Conservation (phyloP, 2,888 invertebrate species). For the Hirtodrosophila duncani region DNA sequence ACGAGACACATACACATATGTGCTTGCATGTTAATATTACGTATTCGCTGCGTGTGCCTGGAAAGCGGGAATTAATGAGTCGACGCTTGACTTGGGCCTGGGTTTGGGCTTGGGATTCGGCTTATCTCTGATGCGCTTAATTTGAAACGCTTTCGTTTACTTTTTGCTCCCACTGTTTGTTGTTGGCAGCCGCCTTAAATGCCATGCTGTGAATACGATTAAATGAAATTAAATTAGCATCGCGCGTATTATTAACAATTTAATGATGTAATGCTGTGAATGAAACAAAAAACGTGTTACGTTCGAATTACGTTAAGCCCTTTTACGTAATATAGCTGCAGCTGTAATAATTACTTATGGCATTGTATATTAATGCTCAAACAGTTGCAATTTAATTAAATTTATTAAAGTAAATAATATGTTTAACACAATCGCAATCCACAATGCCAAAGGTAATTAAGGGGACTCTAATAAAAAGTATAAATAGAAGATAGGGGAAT, state of each 20-base stretch:
- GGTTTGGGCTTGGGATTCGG: too few relatives aligned
- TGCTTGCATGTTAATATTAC: constrained; percentile 8
- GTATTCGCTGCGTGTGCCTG: constrained; percentile 23
- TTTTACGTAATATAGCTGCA: too few relatives aligned
- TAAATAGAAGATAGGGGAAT: too few relatives aligned
- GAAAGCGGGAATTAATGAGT: constrained; percentile 45
- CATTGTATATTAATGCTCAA: constrained; percentile 27
- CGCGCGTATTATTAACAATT: constrained; percentile 29
- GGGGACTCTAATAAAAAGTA: too few relatives aligned
- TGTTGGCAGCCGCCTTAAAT: constrained; percentile 39
- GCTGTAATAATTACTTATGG: too few relatives aligned
- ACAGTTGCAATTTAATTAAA: constrained; percentile 48
- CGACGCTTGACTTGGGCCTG: too few relatives aligned
- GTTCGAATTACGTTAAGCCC: constrained; percentile 35
- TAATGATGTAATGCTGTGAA: constrained; percentile 33
- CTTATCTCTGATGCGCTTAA: constrained; percentile 56
- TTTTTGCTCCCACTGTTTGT: constrained; percentile 4
- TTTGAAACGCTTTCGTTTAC: constrained; percentile 43
- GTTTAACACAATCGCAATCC: too few relatives aligned
- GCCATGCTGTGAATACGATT: constrained; percentile 10
- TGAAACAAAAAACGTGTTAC: constrained; percentile 17
- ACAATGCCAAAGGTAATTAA: too few relatives aligned
- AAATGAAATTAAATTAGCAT: constrained; percentile 40
- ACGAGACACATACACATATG: constrained; percentile 2
- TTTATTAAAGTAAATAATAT: too few relatives aligned